Conservation (phyloP, 2,113 vertebrate genomes). For the Hippocampus guttulatus region DNA sequence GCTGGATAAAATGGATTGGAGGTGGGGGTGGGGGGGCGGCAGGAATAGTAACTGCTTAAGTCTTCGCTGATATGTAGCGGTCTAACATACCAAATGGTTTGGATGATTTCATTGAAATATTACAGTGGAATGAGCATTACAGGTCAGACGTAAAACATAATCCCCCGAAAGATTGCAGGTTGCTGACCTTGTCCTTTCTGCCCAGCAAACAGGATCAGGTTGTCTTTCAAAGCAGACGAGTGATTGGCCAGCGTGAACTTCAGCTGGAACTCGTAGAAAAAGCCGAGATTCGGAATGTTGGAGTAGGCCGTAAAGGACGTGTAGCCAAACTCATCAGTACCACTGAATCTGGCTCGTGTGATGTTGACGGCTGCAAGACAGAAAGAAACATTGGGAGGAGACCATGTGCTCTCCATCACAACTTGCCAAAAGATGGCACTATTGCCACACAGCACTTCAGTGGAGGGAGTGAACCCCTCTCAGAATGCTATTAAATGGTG, state of each 20-base stretch:
- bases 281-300: constrained; percentile 69
- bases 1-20: neutral
- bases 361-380: constrained; percentile 74
- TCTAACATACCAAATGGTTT: neutral
- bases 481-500: constrained; percentile 54
- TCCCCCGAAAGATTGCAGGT: neutral
- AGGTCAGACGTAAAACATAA: neutral
- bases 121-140: neutral
- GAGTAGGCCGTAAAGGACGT: constrained; percentile 80
- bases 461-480: constrained; percentile 16
- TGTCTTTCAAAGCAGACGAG: constrained; percentile 77
- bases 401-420: neutral
- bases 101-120: neutral
- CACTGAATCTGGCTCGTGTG: constrained; percentile 77
- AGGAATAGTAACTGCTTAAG: no score
- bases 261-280: constrained; percentile 79
- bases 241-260: constrained; percentile 79
- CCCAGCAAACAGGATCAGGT: constrained; percentile 84
- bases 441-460: constrained; percentile 50
- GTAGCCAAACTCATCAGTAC: constrained; percentile 77
- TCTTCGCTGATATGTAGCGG: no score
- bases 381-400: neutral
- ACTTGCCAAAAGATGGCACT: constrained; percentile 72
- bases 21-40: no score
- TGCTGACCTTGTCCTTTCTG: constrained; percentile 81